Percentiles rank a stretch among this genome's conserved stretches.
Evolutionary conservation across 2,113 vertebrate species (phyloP).

Genomic region (Apaloderma vittatum): DNA sequence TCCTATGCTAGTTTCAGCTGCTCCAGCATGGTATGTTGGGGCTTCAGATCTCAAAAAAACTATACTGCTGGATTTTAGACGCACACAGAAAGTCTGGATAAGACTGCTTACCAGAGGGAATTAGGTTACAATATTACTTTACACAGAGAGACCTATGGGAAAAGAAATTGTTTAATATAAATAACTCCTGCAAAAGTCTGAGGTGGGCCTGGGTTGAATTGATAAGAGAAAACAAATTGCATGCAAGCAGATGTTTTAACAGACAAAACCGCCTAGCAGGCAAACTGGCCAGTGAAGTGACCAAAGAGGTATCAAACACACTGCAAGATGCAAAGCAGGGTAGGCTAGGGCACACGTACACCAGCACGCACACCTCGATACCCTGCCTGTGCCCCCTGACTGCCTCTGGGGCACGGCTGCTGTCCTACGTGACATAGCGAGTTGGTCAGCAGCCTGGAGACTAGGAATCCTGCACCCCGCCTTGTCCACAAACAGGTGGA

Average conservation of each 20-base stretch:
- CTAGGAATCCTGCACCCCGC: not conserved
- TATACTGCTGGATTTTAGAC: not conserved
- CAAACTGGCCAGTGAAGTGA: not conserved
- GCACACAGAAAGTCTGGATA: not conserved
- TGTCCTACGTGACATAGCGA: accelerated
- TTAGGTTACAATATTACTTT: not conserved
- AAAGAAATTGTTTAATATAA: not conserved
- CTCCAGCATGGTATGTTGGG: not conserved
- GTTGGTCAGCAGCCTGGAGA: not conserved
- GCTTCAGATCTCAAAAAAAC: not conserved
- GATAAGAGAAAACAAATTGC: conserved; percentile 13
- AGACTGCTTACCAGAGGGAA: not conserved
- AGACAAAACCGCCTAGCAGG: not conserved
- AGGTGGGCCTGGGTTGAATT: not conserved
- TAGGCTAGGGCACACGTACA: no score
- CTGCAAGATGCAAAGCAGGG: not conserved
- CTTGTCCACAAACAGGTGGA: not conserved
- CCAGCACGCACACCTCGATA: not conserved
- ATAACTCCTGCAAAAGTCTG: not conserved
- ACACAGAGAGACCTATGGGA: not conserved
- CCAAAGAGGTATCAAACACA: not conserved
- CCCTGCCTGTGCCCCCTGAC: not conserved
- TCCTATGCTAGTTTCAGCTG: not conserved
- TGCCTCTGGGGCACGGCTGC: not conserved
- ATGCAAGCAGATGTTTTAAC: not conserved